These are phyloP conservation scores for Miniopterus natalensis DNA, from an alignment of 2,113 vertebrate species.

Conservation along the genomic window DNA sequence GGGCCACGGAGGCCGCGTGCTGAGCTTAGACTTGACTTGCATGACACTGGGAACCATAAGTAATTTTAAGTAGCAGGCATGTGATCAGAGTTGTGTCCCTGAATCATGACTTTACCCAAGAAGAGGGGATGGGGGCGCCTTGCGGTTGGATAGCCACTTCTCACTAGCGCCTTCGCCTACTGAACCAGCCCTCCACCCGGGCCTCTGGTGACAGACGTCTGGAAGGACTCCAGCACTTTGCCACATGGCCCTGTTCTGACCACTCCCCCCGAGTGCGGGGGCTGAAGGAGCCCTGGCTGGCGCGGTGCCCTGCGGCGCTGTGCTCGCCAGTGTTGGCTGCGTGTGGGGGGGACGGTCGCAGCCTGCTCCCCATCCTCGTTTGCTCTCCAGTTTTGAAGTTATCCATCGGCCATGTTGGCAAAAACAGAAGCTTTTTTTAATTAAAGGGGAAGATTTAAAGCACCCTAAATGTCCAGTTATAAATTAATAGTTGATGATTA, in stretches of 20 bases:
- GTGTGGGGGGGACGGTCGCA: too few species aligned
- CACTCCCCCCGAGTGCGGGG: too few species aligned
- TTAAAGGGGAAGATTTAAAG: background rate
- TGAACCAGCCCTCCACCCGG: too few species aligned
- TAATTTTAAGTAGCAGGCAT: background rate
- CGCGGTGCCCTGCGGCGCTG: too few species aligned
- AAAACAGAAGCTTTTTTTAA: background rate
- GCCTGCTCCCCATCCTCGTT: background rate
- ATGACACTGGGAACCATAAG: background rate
- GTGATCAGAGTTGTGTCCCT: background rate
- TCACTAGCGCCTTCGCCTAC: too few species aligned
- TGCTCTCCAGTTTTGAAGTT: background rate
- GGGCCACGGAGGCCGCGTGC: too few species aligned
- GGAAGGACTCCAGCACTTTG: too few species aligned
- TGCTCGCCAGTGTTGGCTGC: too few species aligned
- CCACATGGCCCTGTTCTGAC: background rate
- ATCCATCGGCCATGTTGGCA: background rate
- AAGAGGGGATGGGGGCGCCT: background rate
- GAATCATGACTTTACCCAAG: background rate
- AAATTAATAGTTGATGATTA: slow-evolving; percentile 3
- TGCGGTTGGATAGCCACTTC: background rate
- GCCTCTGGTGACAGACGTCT: too few species aligned
- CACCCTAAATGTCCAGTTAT: background rate
- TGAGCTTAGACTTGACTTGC: background rate
- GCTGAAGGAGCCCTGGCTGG: too few species aligned